A percentile compares a stretch with the other conserved stretches of the same genome.
Evolutionary conservation across 2,888 invertebrate genomes (phyloP).

Genomic region (Drosophila nr. perissopoda): DNA sequence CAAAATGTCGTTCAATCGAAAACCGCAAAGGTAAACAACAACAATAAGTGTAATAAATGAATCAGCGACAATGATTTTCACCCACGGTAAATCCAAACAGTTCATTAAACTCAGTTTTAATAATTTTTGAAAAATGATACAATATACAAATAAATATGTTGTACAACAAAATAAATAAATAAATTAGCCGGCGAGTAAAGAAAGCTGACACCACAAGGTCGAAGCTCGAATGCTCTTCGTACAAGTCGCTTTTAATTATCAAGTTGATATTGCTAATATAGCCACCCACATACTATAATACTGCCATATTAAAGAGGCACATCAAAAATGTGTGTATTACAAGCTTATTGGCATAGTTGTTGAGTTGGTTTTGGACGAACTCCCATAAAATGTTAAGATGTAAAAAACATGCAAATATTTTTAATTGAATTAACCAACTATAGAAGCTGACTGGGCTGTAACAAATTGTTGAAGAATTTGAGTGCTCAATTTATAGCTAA

Average conservation of each 20-base stretch:
- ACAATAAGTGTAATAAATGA: slow-evolving; percentile 46
- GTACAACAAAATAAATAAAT: slow-evolving; percentile 52
- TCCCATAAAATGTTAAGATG: background rate
- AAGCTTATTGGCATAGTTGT: background rate
- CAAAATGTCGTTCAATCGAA: slow-evolving; percentile 53
- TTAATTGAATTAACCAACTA: slow-evolving; percentile 41
- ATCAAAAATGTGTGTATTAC: background rate
- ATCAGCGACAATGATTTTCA: slow-evolving; percentile 68
- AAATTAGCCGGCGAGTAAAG: slow-evolving; percentile 58
- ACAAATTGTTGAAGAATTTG: slow-evolving; percentile 19
- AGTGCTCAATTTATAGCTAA: slow-evolving; percentile 47
- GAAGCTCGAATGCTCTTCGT: slow-evolving; percentile 27
- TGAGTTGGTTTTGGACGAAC: background rate
- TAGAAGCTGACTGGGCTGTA: background rate
- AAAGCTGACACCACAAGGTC: slow-evolving; percentile 45
- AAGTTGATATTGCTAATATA: background rate
- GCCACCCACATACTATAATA: background rate
- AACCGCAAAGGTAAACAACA: slow-evolving; percentile 28
- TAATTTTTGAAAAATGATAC: slow-evolving; percentile 54
- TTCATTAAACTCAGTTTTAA: slow-evolving; percentile 66
- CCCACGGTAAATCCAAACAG: slow-evolving; percentile 67
- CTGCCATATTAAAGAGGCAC: background rate
- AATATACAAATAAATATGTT: slow-evolving; percentile 42
- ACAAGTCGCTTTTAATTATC: slow-evolving; percentile 13
- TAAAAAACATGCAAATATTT: slow-evolving; percentile 16